Conservation (phyloP, 2,888 invertebrate genomes). For the Eupithecia subumbrata region DNA sequence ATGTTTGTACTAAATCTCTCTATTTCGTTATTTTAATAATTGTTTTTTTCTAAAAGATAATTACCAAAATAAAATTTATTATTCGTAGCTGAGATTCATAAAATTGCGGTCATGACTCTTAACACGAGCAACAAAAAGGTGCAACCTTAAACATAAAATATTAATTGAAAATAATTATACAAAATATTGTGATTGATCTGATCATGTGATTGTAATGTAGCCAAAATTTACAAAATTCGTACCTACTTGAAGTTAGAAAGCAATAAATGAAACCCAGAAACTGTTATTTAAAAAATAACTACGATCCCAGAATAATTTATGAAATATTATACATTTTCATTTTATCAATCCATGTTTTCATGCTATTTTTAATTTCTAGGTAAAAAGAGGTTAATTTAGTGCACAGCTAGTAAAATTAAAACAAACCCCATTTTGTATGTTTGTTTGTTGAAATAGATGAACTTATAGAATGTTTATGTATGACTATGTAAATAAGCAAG, state of each 20-base stretch:
- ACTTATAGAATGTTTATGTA: conserved; percentile 32
- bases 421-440: conserved; percentile 42
- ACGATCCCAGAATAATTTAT: neutral
- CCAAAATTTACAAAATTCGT: neutral
- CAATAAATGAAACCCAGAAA: neutral
- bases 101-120: neutral
- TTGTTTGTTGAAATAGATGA: conserved; percentile 20
- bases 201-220: neutral
- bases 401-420: conserved; percentile 7
- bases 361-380: neutral
- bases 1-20: conserved; percentile 8
- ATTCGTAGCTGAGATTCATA: neutral
- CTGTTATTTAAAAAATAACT: neutral
- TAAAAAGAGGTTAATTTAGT: neutral
- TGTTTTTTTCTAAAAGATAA: neutral
- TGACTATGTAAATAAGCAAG: conserved; percentile 45
- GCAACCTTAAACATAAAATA: neutral
- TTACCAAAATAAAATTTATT: neutral
- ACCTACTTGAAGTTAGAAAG: neutral
- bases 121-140: conserved; percentile 9
- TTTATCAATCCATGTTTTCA: neutral
- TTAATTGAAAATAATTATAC: neutral
- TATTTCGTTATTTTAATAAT: neutral
- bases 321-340: neutral
- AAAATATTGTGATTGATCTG: neutral